phyloP scores from a whole-genome alignment of 2,797 vertebrate species.

The Coilia nasus region DNA sequence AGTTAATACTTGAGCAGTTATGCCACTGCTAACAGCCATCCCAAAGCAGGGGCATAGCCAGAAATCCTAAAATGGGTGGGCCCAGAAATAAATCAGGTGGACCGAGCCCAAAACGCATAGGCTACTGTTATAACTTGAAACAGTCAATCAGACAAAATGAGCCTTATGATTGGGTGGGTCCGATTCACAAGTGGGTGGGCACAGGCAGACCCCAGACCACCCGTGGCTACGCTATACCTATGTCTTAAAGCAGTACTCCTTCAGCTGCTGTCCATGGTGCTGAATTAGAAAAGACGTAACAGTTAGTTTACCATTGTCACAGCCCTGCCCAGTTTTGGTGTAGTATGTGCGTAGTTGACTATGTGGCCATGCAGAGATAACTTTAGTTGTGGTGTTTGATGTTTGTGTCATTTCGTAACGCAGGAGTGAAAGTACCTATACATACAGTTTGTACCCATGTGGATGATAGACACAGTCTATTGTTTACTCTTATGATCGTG shows the following conservation, averaged over 20 bases:
- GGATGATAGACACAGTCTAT: background rate
- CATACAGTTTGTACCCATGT: background rate
- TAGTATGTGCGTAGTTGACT: too few species aligned
- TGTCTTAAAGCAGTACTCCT: background rate
- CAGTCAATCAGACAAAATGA: too few species aligned
- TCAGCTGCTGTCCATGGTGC: background rate
- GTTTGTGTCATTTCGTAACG: too few species aligned
- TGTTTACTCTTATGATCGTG: background rate
- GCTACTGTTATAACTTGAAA: too few species aligned
- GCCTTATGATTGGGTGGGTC: too few species aligned
- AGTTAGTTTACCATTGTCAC: background rate
- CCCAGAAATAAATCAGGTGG: too few species aligned
- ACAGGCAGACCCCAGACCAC: too few species aligned
- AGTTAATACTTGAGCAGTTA: too few species aligned
- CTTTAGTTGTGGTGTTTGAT: background rate
- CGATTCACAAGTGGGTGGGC: too few species aligned
- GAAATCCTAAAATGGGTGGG: too few species aligned
- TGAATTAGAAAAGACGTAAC: background rate
- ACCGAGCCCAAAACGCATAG: too few species aligned
- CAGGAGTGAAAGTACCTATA: background rate
- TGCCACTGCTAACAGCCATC: slow-evolving; percentile 30
- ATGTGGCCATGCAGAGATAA: background rate
- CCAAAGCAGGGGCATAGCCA: slow-evolving; percentile 21
- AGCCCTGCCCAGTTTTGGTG: background rate
- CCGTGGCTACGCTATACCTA: too few species aligned